Evolutionary conservation across 2,113 vertebrate genomes (phyloP), one percentile per base, ranked within the genome.

Genomic region (Lampris megalopsis): DNA sequence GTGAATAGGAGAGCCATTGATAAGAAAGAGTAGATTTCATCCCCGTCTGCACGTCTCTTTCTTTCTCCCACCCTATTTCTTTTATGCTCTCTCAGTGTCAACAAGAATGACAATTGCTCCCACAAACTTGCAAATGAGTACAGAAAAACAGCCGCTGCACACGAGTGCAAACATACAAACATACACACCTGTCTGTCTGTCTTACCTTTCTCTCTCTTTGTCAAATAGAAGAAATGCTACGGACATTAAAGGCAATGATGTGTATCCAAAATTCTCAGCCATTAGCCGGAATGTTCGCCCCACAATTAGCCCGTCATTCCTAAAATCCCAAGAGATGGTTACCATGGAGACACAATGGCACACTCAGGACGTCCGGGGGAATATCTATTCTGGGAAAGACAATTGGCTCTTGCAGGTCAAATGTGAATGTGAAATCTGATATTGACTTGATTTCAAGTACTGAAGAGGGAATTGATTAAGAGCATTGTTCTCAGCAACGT

Each of bases 341-440:
- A 72, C 85, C 73, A 79, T 54, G 60, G 86, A 78, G 72, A 86
- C 66, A 71, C 48, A 74, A 68, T 40, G 47, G 58, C 58, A 77
- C 47, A 77, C 48, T 10, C 57, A 66, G 64, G 49, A 43, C 60
- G 71, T 86, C 42, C 1, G 9, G 10, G 3, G 42, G 7, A 37
- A 47, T 58, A 54, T 83, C 68, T 80, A 70, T 78, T 48, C 36
- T 7, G n/a, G 73, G 47, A n/a, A n/a, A 48, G 50, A 24, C 68
- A 62, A 24, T 67, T 43, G 71, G 75, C 53, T 73, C 57, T 54
- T 50, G 42, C 71, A 52, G 54, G 61, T 71, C 54, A 54, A 64
- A 1, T 53, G 50, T 69, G 63, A 77, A 52, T 75, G 73, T 3
- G 79, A 86, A 88, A 92, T 75, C 59, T 70, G 86, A 91, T 87